Percentiles rank a stretch among this genome's conserved stretches.
phyloP scores from a whole-genome alignment of 2,113 vertebrate species.

The Campylomormyrus tamandua region DNA sequence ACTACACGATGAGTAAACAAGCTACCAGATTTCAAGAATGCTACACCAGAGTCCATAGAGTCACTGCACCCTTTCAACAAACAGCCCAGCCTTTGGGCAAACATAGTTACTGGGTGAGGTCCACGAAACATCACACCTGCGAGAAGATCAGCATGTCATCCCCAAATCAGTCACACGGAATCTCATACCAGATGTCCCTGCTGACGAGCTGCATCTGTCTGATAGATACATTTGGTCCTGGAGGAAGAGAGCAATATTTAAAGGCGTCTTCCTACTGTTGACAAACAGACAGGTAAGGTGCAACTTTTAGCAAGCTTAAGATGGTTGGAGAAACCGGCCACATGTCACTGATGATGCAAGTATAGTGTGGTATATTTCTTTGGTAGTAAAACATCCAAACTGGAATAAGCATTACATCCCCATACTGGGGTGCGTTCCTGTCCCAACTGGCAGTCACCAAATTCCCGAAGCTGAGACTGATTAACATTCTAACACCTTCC shows the following conservation, averaged over 20 bases:
- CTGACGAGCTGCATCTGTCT: not conserved
- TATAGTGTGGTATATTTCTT: not conserved
- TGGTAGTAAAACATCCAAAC: not conserved
- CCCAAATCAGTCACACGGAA: not conserved
- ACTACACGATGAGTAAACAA: not conserved
- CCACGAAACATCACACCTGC: not conserved
- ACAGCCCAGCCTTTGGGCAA: slow-evolving; percentile 16
- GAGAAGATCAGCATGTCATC: not conserved
- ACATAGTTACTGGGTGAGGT: not conserved
- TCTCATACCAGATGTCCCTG: not conserved
- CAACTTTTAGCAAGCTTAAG: not conserved
- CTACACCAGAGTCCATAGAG: not conserved
- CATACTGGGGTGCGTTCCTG: not conserved
- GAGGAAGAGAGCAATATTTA: not conserved
- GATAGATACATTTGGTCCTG: not conserved
- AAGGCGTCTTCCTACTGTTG: not conserved
- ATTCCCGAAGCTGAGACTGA: not conserved
- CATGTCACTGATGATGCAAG: not conserved
- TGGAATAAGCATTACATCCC: not conserved
- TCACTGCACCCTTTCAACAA: slow-evolving; percentile 21
- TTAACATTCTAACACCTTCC: not conserved
- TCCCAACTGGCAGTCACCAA: not conserved
- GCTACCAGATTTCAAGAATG: not conserved
- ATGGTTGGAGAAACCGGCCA: not conserved
- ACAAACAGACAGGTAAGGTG: not conserved